These are phyloP conservation scores for Trichoplusia ni DNA, from an alignment of 1,140 invertebrate species.

Conservation along the genomic window DNA sequence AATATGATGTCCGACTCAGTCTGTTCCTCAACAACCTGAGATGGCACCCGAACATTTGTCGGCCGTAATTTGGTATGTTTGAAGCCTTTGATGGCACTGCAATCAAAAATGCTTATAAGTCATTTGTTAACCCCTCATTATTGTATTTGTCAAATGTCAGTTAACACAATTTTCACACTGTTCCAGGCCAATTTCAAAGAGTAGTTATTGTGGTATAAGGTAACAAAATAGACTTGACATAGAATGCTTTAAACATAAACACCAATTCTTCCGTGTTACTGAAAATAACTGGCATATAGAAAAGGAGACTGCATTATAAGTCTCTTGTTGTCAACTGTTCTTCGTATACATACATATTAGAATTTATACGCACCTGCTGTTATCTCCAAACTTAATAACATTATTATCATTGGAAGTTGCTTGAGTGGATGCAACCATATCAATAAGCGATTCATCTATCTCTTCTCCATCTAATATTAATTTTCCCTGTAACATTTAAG, in stretches of 20 bases:
- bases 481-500: slow-evolving; percentile 85
- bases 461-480: slow-evolving; percentile 92
- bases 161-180: too few relatives aligned
- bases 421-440: slow-evolving; percentile 97
- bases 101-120: slow-evolving; percentile 38
- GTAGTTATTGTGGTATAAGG: too few relatives aligned
- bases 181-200: too few relatives aligned
- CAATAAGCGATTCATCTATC: slow-evolving; percentile 91
- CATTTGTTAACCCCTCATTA: too few relatives aligned
- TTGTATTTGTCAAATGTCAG: too few relatives aligned
- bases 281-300: too few relatives aligned
- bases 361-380: slow-evolving; percentile 88
- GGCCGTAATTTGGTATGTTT: slow-evolving; percentile 86
- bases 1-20: slow-evolving; percentile 96
- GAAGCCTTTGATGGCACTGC: slow-evolving; percentile 95
- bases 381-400: slow-evolving; percentile 98
- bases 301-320: too few relatives aligned
- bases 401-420: slow-evolving; percentile 94
- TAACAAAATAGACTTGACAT: too few relatives aligned
- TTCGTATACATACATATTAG: slow-evolving; percentile 28
- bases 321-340: too few relatives aligned
- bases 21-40: slow-evolving; percentile 83
- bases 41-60: slow-evolving; percentile 82
- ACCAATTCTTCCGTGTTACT: too few relatives aligned
- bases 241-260: too few relatives aligned